Evolutionary conservation across 2,113 vertebrate species (phyloP).

Genomic region (Megaleporinus macrocephalus): DNA sequence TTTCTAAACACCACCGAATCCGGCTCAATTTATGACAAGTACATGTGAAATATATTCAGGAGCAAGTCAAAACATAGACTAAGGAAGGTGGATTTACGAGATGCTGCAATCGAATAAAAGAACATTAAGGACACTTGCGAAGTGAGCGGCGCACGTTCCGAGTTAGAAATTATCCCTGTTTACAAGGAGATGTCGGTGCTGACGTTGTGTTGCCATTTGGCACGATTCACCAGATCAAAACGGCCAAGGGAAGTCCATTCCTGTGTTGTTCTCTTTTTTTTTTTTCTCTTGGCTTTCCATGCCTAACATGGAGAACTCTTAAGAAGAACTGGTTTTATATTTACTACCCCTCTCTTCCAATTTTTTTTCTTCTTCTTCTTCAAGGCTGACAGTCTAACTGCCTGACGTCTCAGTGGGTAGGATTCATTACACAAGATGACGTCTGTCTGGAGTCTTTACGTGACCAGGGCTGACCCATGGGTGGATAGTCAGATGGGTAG

Average conservation of each 20-base stretch:
- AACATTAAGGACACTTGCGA: slow-evolving; percentile 53
- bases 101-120: slow-evolving; percentile 33
- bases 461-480: too few species aligned
- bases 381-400: slow-evolving; percentile 24
- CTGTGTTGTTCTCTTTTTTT: too few species aligned
- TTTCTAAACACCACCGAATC: slow-evolving; percentile 58
- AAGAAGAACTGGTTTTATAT: slow-evolving; percentile 55
- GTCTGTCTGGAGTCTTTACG: too few species aligned
- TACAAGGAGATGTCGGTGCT: slow-evolving; percentile 47
- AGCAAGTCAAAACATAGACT: slow-evolving; percentile 53
- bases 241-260: not conserved
- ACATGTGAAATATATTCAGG: slow-evolving; percentile 54
- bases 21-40: slow-evolving; percentile 53
- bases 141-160: slow-evolving; percentile 26
- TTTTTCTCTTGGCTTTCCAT: slow-evolving; percentile 46
- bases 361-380: slow-evolving; percentile 55
- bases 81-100: slow-evolving; percentile 44
- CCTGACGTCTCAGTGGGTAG: not conserved
- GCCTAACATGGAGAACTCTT: slow-evolving; percentile 66
- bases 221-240: slow-evolving; percentile 55
- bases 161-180: slow-evolving; percentile 63
- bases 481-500: too few species aligned
- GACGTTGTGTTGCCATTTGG: slow-evolving; percentile 35
- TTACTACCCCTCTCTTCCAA: slow-evolving; percentile 48
- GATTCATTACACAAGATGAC: not conserved